These are phyloP conservation scores for Cylloceria caligata DNA, from an alignment of 2,888 invertebrate species.

Conservation along the genomic window DNA sequence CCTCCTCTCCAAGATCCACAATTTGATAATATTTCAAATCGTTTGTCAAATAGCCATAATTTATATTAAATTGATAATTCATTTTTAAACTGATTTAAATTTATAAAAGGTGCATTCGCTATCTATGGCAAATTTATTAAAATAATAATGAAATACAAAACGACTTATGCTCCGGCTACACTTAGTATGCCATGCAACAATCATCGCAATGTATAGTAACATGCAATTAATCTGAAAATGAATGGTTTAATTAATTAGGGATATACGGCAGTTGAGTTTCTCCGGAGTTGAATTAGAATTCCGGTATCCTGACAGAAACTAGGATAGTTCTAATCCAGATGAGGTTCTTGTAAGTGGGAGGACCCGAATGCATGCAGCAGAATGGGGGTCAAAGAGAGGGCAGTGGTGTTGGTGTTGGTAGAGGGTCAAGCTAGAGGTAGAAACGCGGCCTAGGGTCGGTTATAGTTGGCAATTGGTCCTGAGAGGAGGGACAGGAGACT, in stretches of 20 bases:
- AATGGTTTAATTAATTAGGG: conserved; percentile 61
- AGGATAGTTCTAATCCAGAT: conserved; percentile 64
- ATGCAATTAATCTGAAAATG: conserved; percentile 25
- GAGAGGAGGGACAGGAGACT: conserved; percentile 77
- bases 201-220: too few species aligned
- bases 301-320: conserved; percentile 54
- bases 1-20: too few species aligned
- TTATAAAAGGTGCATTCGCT: too few species aligned
- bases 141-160: neutral
- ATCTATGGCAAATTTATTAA: neutral
- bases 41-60: too few species aligned
- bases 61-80: too few species aligned
- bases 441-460: conserved; percentile 66
- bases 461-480: conserved; percentile 70
- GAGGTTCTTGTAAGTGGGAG: conserved; percentile 74
- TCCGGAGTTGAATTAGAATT: conserved; percentile 56
- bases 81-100: too few species aligned
- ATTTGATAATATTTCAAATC: too few species aligned
- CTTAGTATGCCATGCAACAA: neutral
- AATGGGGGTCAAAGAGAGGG: conserved; percentile 75
- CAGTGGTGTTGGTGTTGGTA: conserved; percentile 37
- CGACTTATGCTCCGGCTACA: neutral
- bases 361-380: conserved; percentile 70
- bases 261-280: conserved; percentile 43
- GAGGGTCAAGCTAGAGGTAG: conserved; percentile 64